Conservation (phyloP, 2,888 invertebrate species). For the Criorhina ranunculi region DNA sequence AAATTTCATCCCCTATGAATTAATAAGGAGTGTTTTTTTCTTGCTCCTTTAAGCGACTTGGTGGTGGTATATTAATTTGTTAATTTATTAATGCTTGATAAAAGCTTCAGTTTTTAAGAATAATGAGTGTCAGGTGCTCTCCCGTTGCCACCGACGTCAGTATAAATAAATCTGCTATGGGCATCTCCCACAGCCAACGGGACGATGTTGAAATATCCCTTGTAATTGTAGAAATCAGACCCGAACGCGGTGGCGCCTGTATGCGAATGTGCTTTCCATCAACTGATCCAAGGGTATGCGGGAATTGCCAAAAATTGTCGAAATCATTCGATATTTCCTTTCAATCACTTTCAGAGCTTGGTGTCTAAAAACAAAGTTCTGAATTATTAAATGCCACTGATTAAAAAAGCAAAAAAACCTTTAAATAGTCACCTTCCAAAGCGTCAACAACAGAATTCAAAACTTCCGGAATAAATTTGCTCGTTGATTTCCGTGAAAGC, state of each 20-base stretch:
- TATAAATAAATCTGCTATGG: conserved; percentile 22
- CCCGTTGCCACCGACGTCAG: conserved; percentile 19
- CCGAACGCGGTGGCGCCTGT: background rate
- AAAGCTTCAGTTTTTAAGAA: conserved; percentile 5
- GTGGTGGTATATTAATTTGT: background rate
- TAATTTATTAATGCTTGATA: background rate
- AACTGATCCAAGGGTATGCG: conserved; percentile 5
- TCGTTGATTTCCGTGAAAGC: conserved; percentile 1
- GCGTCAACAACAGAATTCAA: conserved; percentile 3
- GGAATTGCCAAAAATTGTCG: conserved; percentile 17
- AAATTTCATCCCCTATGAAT: background rate
- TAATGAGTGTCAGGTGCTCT: background rate
- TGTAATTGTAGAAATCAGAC: background rate
- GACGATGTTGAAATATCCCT: conserved; percentile 19
- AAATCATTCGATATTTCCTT: background rate
- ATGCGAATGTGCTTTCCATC: conserved; percentile 14
- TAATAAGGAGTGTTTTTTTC: background rate
- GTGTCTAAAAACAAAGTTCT: conserved; percentile 6
- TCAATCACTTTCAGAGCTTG: conserved; percentile 6
- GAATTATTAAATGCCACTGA: background rate
- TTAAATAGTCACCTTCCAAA: conserved; percentile 1
- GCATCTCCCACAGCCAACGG: conserved; percentile 19
- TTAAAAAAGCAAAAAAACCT: background rate
- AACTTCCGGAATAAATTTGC: conserved; percentile 1
- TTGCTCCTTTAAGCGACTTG: background rate